These are phyloP conservation scores for Eulemur macaco DNA, from an alignment of 2,113 vertebrate species.

Conservation along the genomic window DNA sequence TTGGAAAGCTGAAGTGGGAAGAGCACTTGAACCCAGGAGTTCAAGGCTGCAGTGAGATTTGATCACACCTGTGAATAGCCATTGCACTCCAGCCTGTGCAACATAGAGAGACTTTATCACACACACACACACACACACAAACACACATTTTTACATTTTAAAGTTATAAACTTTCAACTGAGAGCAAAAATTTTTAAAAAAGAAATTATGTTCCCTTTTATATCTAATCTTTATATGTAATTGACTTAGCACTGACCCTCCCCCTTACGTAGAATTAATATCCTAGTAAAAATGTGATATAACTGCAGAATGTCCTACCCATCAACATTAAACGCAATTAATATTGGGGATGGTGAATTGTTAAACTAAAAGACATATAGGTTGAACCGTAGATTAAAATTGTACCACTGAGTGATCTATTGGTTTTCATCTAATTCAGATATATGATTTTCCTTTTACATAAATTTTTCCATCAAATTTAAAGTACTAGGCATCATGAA, in stretches of 20 bases:
- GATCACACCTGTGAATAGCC: too few relatives aligned
- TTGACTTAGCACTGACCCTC: background rate
- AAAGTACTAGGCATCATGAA: background rate
- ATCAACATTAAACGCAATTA: background rate
- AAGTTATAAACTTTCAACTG: background rate
- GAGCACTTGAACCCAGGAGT: too few relatives aligned
- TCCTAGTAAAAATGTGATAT: background rate
- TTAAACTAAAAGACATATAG: conserved; percentile 27
- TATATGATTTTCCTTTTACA: background rate
- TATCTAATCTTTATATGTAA: background rate
- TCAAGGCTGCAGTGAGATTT: too few relatives aligned
- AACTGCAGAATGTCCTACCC: background rate
- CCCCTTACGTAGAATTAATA: background rate
- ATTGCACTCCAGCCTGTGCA: too few relatives aligned
- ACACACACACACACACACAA: too few relatives aligned
- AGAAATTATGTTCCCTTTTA: background rate
- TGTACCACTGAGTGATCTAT: background rate
- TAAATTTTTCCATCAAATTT: background rate
- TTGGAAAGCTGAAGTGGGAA: too few relatives aligned
- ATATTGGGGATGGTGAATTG: background rate
- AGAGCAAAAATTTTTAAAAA: background rate
- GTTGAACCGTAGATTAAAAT: background rate
- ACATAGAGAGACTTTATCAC: too few relatives aligned
- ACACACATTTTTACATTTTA: background rate
- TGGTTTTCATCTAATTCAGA: background rate